Base-by-base conservation (phyloP, 1,140 invertebrate species). In the Gonatopus flavifemur region DNA sequence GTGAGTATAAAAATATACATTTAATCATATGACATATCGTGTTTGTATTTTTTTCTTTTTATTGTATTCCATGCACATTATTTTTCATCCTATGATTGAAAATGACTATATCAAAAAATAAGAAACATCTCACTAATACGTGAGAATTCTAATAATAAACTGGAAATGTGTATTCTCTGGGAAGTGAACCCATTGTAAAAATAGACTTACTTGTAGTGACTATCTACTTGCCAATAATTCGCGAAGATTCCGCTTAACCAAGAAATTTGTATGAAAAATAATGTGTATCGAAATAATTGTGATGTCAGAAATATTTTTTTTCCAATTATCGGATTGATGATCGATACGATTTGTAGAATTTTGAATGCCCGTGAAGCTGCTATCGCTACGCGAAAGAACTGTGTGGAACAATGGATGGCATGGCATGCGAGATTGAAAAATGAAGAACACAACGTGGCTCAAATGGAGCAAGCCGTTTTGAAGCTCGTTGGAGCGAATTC, bases 341-440 rank as follows among this genome's bases (percentile, higher is more conserved):
- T 36, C 15, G 18, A 22, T 36, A 10, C 12, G 12, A 20, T 13
- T 35, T 49, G 31, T 32, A 78, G 76, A 66, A 70, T 77, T 60
- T 59, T 77, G 37, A 71, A 67, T 50, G 75, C 74, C 21, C 70
- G 75, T 24, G 74, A 78, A 64, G 65, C 70, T 37, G 72, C 70
- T 48, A 66, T 78, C 33, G 61, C 64, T 7, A 70, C 74, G 20
- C 67, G 76, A 30, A 74, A 72, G 52, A 78, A 74, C 41, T 76
- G 72, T 49, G 73, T 78, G 6, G 71, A 78, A 41, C 69, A 78
- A 48, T 77, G 70, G 74, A 78, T 78, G 40, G 74, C 73, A 22
- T 77, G 75, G 74, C 72, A 78, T 52, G 63, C 75, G 15, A 69
- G 65, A 49, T 60, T 78, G 33, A 68, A 67, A 44, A 71, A 68